Percentiles rank a stretch among this genome's conserved stretches.
Conservation (phyloP, 2,888 invertebrate genomes). For the Pecten maximus region DNA sequence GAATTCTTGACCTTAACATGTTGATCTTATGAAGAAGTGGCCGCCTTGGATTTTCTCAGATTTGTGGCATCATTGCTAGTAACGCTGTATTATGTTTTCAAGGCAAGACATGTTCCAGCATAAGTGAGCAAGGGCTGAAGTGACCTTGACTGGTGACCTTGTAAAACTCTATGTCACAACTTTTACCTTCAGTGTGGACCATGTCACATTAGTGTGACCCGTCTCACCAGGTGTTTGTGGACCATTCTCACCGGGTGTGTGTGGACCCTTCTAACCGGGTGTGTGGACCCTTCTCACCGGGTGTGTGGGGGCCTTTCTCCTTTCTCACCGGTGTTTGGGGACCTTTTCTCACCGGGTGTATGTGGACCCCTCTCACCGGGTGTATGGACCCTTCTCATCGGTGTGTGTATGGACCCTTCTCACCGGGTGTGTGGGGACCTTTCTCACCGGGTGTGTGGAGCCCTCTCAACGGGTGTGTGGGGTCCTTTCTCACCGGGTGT, state of each 20-base stretch:
- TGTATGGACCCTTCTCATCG: too few species aligned
- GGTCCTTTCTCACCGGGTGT: too few species aligned
- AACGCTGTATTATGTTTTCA: neutral
- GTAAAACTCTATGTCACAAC: neutral
- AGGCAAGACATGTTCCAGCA: neutral
- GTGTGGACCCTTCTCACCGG: too few species aligned
- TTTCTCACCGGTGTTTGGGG: too few species aligned
- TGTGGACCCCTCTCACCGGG: too few species aligned
- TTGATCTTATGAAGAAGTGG: neutral
- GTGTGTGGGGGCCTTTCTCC: too few species aligned
- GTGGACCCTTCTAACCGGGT: too few species aligned
- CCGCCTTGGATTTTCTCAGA: neutral
- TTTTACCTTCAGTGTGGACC: neutral
- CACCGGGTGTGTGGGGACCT: too few species aligned
- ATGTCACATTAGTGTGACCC: neutral
- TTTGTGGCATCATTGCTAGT: neutral
- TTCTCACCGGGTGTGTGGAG: too few species aligned
- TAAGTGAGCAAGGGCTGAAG: neutral
- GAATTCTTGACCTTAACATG: neutral
- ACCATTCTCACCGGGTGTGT: neutral
- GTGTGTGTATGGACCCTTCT: too few species aligned
- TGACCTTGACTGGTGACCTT: neutral
- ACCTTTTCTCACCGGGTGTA: too few species aligned
- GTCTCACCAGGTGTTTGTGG: neutral
- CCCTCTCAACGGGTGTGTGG: too few species aligned